Evolutionary conservation across 2,888 invertebrate genomes (phyloP), one percentile per base, ranked within the genome.

Genomic region (Pomacea canaliculata): DNA sequence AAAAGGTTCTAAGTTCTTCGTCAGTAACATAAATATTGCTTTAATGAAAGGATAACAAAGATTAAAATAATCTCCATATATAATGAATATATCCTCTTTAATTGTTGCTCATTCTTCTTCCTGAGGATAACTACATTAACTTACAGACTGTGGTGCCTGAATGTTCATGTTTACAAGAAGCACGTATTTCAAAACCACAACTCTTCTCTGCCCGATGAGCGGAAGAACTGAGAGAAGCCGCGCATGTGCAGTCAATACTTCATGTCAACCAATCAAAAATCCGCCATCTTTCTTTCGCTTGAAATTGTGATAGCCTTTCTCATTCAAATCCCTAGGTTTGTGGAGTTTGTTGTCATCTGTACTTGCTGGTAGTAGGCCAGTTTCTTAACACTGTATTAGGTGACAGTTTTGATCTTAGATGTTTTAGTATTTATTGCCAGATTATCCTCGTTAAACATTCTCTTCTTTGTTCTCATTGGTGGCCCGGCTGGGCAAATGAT

Each of bases 401-500:
- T 68, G 46, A 27, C n/a, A 66, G 16, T 56, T 10, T 2, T 16
- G 51, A 16, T 56, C 16, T 56, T 1, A 56, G 51, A 56, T 56
- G 51, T 56, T 56, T 56, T 13, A 13, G 16, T 56, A 16, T 56
- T 56, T 13, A 10, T 56, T 56, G 51, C 16, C 16, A 56, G 51
- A 56, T 56, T 56, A 56, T 56, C 51, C 51, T 13, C 51, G 51
- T 56, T 56, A 56, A 56, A 63, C 10, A 63, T 16, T 69, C 68
- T 69, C 71, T 83, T 82, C 86, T 85, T 85, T 85, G 84, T 83
- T 87, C 83, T 85, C 87, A 88, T 88, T 88, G 88, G 88, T 86
- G 86, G 86, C 86, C 73, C 80, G 27, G 76, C 27, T 73, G 59
- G 73, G 37, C 23, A 72, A 73, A 82, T 83, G 87, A 87, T 87